Evolutionary conservation across 2,113 vertebrate species (phyloP), one percentile per base, ranked within the genome.

Genomic region (Phoxinus phoxinus): DNA sequence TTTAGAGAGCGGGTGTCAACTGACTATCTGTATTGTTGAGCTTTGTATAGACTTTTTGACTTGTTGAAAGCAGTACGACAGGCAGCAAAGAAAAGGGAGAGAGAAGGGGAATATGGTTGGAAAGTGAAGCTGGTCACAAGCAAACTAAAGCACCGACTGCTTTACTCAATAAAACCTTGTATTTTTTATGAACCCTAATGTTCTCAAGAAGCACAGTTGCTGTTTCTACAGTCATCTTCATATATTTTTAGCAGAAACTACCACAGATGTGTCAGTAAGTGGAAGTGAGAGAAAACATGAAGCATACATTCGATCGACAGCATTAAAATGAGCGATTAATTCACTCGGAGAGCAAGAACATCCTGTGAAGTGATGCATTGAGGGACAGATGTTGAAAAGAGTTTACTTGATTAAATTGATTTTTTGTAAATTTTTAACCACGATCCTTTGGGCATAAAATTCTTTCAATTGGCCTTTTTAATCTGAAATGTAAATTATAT

Each of bases 231-330:
- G 13, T 71, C 35, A 2, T 23, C 8, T 37, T 6, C 2, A n/a
- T 71, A 6, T 35, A 23, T 23, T 59, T 17, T 23, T 17, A 4
- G 23, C 12, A 41, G 12, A 63, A 44, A 51, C 69, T 21, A 79
- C 76, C 56, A 61, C 53, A 79, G 23, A 37, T 59, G 32, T 59
- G 32, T 13, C 21, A 58, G 30, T 15, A 51, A 61, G 56, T 44
- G 56, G 56, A 80, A 63, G 58, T 46, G 37, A 80, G n/a, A 63
- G 4, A 27, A 63, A 80, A 61, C 44, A 63, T 61, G 6, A 59
- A 78, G 21, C 21, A 37, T 23, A 13, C 23, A 25, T 6, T 41
- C 12, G 23, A 37, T 41, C 23, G 3, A 35, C 32, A 41, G 30
- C 30, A 58, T 25, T 13, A 48, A 48, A 25, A 48, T 15, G 8